Evolutionary conservation across 2,888 invertebrate genomes (phyloP), one percentile per base, ranked within the genome.

Genomic region (Dryobota labecula): DNA sequence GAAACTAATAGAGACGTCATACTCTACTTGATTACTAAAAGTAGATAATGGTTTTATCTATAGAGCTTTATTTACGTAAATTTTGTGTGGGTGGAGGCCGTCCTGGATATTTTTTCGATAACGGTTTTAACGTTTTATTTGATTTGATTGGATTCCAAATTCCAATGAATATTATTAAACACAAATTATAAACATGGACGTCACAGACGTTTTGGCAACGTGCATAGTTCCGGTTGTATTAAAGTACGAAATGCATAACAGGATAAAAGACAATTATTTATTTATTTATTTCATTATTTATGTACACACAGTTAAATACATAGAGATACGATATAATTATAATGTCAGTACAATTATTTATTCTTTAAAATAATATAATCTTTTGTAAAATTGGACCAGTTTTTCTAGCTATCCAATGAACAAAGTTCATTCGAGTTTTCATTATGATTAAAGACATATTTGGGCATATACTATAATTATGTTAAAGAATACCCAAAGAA

Each of bases 81-180:
- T 82, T 77, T 65, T 56, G 54, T 51, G 68, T 78, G 56, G 69
- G 68, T 41, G 62, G 53, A 49, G 47, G 56, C 53, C 53, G 79
- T 62, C 53, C 70, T 54, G 70, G 45, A 80, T 60, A 69, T 63
- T 71, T 63, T 74, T 41, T 41, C 45, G 72, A 76, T 76, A 76
- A 70, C 61, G 49, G 56, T 33, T 80, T 70, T 70, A 60, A 58
- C 63, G 51, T 62, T 67, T 27, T 57, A 53, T 82, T 67, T 71
- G 63, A 51, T 83, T 76, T 80, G 80, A 82, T 81, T 82, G 60
- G 38, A 66, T 68, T 60, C 45, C 77, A 78, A 82, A 66, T 68
- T 60, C 45, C 77, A 78, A 82, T 76, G 66, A 79, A 69, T 67
- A 67, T 60, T 58, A 24, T 49, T n/a, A n/a, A n/a, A 47, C 65